Percentiles rank a stretch among this genome's conserved stretches.
Conservation (phyloP, 2,113 vertebrate species). For the Falco punctatus region DNA sequence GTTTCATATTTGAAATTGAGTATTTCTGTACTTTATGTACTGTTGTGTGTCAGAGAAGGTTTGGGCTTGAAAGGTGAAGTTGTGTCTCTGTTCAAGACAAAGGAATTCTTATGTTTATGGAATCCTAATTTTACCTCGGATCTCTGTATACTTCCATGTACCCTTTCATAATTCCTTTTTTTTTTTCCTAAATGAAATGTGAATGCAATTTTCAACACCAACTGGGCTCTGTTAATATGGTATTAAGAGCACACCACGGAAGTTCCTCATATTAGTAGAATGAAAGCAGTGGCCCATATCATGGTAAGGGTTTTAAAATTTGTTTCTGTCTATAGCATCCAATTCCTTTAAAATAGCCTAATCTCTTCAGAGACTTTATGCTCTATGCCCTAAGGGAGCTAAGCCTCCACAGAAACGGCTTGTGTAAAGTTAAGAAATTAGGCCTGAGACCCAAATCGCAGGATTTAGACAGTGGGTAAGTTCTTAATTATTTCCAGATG, state of each 20-base stretch:
- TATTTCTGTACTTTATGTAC: not conserved
- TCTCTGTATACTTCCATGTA: not conserved
- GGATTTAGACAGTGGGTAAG: not conserved
- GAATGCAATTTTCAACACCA: not conserved
- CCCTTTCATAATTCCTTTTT: not conserved
- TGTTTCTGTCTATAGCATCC: not conserved
- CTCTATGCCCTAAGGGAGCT: not conserved
- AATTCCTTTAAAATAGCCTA: not conserved
- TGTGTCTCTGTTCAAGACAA: not conserved
- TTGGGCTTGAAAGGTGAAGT: not conserved
- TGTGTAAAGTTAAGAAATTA: constrained; percentile 31
- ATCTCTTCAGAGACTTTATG: not conserved
- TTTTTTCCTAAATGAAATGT: not conserved
- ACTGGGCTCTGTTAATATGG: not conserved
- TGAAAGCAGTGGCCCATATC: not conserved
- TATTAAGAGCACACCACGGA: not conserved
- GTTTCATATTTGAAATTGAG: not conserved
- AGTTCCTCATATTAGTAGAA: not conserved
- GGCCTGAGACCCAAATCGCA: not conserved
- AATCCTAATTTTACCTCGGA: not conserved
- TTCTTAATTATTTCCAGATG: constrained; percentile 27
- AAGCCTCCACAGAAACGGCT: not conserved
- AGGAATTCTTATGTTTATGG: not conserved
- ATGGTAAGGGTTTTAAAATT: not conserved
- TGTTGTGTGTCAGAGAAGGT: not conserved